These are phyloP conservation scores for Gyps fulvus DNA, from an alignment of 2,113 vertebrate species.

Conservation along the genomic window DNA sequence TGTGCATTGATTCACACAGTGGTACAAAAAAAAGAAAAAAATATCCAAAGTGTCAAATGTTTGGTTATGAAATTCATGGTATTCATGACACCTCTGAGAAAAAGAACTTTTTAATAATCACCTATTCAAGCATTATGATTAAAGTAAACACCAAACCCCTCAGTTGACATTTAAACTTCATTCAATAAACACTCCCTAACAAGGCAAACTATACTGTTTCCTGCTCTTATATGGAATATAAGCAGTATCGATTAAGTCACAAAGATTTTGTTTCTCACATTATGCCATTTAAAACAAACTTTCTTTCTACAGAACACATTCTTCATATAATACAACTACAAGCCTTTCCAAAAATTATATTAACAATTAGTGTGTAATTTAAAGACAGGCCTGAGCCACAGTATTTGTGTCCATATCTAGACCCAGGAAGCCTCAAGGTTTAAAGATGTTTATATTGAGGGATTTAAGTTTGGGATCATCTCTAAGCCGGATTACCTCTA, in stretches of 20 bases:
- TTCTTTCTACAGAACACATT: neutral
- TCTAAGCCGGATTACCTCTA: neutral
- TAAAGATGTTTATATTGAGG: neutral
- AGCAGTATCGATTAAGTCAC: neutral
- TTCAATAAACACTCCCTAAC: slow-evolving; percentile 29
- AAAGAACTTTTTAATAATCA: slow-evolving; percentile 4
- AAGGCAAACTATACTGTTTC: neutral
- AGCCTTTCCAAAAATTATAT: slow-evolving; percentile 1
- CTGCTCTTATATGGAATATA: neutral
- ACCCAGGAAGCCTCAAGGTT: neutral
- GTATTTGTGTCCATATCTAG: neutral
- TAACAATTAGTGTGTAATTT: neutral
- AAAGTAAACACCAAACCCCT: slow-evolving; percentile 1
- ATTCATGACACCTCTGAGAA: neutral
- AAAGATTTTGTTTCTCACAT: slow-evolving; percentile 19
- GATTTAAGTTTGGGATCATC: neutral
- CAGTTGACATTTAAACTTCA: slow-evolving; percentile 1
- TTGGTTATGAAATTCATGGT: neutral
- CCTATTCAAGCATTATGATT: neutral
- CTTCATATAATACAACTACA: neutral
- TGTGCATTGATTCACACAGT: neutral
- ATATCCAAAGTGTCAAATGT: neutral
- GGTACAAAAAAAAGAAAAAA: neutral
- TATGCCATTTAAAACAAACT: slow-evolving; percentile 38
- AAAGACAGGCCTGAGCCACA: neutral